Evolutionary conservation across 1,140 invertebrate genomes (phyloP), one percentile per base, ranked within the genome.

Genomic region (Sitobion miscanthi): DNA sequence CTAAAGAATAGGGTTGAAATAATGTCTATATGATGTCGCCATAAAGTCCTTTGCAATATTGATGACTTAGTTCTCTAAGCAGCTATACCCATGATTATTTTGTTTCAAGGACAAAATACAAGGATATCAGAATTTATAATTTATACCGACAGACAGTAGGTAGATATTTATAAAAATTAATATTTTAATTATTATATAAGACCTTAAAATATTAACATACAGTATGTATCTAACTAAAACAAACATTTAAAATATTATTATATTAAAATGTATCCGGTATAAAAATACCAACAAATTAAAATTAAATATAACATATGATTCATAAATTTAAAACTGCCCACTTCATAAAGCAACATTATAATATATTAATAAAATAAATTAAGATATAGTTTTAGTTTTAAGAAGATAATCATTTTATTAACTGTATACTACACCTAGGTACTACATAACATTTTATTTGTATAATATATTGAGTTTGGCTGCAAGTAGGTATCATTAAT

Each of bases 41-140:
- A 90, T n/a, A 77, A 69, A 69, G 25, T 90, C 57, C 17, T n/a
- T 69, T 90, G 89, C 23, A 90, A 90, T 90, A 90, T 90, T 90
- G 57, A 90, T 90, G 89, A 90, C 42, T 90, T 69, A 69, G 89
- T 90, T 90, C 21, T 17, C 89, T 62, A 69, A 42, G 54, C 11
- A 20, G 23, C 38, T 62, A 62, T 90, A 90, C 89, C 89, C 57
- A 90, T 90, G 45, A 69, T 90, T 90, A 90, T 90, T 89, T 89
- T 62, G 89, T 45, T 90, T 45, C 38, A 62, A 90, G 54, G 89
- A 90, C 89, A 90, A 90, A 90, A 88, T 49, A 49, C 30, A 88
- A 90, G 54, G 54, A 90, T 90, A 90, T 90, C 30, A 45, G 38
- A 57, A 89, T 89, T 89, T 89, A 89, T 57, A 89, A 38, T 89